phyloP scores from a whole-genome alignment of 2,113 vertebrate genomes.

The Calyptommatus sinebrachiatus region DNA sequence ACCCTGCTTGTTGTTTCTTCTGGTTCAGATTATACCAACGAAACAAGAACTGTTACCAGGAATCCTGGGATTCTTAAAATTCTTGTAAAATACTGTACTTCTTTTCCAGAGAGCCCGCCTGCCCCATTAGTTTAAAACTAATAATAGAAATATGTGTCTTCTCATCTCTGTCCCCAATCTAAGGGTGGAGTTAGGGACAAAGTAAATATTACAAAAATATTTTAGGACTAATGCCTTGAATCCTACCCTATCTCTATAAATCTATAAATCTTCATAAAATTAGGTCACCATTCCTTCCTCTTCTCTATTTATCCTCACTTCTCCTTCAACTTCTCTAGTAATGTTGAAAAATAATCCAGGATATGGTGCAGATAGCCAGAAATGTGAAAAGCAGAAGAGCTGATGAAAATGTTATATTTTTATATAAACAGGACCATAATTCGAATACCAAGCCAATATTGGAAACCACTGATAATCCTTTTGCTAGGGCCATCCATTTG shows the following conservation, averaged over 20 bases:
- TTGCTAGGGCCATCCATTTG: too few relatives aligned
- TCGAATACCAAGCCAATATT: background rate
- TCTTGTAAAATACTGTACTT: background rate
- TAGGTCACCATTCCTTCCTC: too few relatives aligned
- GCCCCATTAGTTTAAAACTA: too few relatives aligned
- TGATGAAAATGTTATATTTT: background rate
- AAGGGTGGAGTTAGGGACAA: too few relatives aligned
- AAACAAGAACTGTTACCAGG: too few relatives aligned
- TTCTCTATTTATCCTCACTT: background rate
- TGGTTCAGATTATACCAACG: too few relatives aligned
- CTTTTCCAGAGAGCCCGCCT: too few relatives aligned
- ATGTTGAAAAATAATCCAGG: background rate
- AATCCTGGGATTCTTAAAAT: background rate
- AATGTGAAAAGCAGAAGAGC: background rate
- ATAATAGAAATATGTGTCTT: too few relatives aligned
- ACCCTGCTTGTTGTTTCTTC: too few relatives aligned
- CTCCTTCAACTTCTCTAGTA: background rate
- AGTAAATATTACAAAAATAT: background rate
- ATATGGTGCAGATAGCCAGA: background rate
- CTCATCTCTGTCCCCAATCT: too few relatives aligned
- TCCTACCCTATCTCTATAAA: background rate
- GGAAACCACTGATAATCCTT: background rate
- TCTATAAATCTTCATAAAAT: background rate
- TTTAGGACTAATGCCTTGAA: background rate
- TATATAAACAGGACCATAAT: background rate